Conservation (phyloP, 2,888 invertebrate genomes). For the Trachelus tabidus region DNA sequence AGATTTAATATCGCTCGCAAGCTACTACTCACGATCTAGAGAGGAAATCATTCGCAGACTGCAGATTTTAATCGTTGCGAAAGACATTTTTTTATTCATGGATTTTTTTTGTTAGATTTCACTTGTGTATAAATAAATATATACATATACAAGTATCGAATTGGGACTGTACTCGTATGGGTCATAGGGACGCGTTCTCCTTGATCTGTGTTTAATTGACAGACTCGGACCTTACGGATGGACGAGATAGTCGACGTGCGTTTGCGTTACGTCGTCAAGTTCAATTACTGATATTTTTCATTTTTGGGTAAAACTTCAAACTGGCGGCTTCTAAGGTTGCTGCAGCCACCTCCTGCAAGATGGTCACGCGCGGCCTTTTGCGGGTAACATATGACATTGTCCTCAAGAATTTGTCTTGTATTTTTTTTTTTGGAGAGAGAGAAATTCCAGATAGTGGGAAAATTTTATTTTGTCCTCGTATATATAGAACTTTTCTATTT, state of each 20-base stretch:
- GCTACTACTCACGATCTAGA: neutral
- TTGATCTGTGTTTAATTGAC: neutral
- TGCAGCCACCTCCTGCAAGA: conserved; percentile 59
- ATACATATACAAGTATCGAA: neutral
- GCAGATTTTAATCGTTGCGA: neutral
- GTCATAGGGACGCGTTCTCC: neutral
- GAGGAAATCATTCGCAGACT: neutral
- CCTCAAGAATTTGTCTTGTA: neutral
- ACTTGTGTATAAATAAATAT: too few relatives aligned
- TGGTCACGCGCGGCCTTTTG: conserved; percentile 62
- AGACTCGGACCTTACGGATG: neutral
- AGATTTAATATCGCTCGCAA: neutral
- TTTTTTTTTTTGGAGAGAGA: neutral
- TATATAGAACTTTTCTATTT: neutral
- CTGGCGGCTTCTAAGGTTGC: conserved; percentile 63
- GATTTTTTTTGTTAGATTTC: neutral
- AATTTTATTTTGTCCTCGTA: neutral
- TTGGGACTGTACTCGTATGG: neutral
- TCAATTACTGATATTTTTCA: neutral
- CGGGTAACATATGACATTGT: conserved; percentile 47
- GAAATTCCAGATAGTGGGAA: neutral
- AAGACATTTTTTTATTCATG: neutral
- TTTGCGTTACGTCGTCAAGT: neutral
- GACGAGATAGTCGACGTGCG: neutral
- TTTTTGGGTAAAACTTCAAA: conserved; percentile 39